Percentiles rank a stretch among this genome's conserved stretches.
These are phyloP conservation scores for Ctenopoma multispine DNA, from an alignment of 2,797 vertebrate genomes.

Conservation along the genomic window DNA sequence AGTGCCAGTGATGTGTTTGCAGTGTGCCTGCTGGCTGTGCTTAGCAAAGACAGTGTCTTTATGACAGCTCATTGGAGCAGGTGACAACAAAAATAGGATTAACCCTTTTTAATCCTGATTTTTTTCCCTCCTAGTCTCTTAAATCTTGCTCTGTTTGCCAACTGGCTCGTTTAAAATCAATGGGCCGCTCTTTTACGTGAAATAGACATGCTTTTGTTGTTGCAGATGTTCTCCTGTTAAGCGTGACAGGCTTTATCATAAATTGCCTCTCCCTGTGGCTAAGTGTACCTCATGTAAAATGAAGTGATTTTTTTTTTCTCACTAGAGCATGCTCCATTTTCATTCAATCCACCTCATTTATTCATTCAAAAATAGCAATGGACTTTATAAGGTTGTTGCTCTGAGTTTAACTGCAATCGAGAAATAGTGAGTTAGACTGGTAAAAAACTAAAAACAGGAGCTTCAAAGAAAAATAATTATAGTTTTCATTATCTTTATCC, in stretches of 20 bases:
- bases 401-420: slow-evolving; percentile 25
- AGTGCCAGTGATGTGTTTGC: slow-evolving; percentile 71
- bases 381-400: slow-evolving; percentile 31
- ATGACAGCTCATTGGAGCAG: slow-evolving; percentile 74
- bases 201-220: neutral
- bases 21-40: slow-evolving; percentile 71
- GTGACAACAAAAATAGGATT: slow-evolving; percentile 79
- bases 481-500: no score
- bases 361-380: slow-evolving; percentile 34
- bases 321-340: slow-evolving; percentile 44
- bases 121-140: slow-evolving; percentile 40
- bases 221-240: slow-evolving; percentile 41
- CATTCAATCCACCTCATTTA: slow-evolving; percentile 41
- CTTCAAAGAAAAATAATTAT: no score
- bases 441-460: neutral
- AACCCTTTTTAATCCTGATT: slow-evolving; percentile 75
- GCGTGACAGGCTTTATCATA: slow-evolving; percentile 44
- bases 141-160: slow-evolving; percentile 55
- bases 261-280: slow-evolving; percentile 38
- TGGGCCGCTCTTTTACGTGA: slow-evolving; percentile 22
- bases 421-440: slow-evolving; percentile 7
- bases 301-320: slow-evolving; percentile 7
- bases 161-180: slow-evolving; percentile 47
- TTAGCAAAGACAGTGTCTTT: slow-evolving; percentile 65
- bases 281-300: slow-evolving; percentile 47